Conservation (phyloP, 2,797 vertebrate genomes). For the Pelobates cultripes region DNA sequence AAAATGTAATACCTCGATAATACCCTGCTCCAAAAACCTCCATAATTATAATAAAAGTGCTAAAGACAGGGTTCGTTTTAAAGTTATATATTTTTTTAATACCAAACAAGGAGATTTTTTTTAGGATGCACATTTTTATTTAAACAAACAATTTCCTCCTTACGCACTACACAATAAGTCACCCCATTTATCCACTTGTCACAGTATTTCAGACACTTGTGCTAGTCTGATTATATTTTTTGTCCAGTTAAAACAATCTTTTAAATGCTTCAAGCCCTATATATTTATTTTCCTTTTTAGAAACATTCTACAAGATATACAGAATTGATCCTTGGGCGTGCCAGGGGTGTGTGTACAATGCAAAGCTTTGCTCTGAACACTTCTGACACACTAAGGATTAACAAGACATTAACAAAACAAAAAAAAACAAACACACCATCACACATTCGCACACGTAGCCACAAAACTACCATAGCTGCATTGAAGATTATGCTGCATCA, state of each 20-base stretch:
- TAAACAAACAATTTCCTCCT: conserved; percentile 69
- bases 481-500: conserved; percentile 67
- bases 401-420: conserved; percentile 67
- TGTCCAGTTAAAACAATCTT: conserved; percentile 75
- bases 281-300: conserved; percentile 78
- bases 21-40: no score
- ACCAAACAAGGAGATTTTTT: conserved; percentile 26
- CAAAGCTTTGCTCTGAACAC: neutral
- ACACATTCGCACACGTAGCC: conserved; percentile 60
- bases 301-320: conserved; percentile 78
- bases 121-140: conserved; percentile 74
- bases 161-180: conserved; percentile 69
- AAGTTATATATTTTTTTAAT: conserved; percentile 9
- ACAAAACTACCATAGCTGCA: conserved; percentile 70
- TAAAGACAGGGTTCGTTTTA: neutral
- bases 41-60: neutral
- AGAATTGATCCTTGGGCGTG: conserved; percentile 60
- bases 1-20: no score
- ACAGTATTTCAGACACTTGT: conserved; percentile 66
- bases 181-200: conserved; percentile 61
- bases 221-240: conserved; percentile 67
- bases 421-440: conserved; percentile 37
- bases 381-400: neutral
- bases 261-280: conserved; percentile 66
- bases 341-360: neutral